phyloP scores from a whole-genome alignment of 2,888 invertebrate genomes.

The Digitonthophagus gazella region DNA sequence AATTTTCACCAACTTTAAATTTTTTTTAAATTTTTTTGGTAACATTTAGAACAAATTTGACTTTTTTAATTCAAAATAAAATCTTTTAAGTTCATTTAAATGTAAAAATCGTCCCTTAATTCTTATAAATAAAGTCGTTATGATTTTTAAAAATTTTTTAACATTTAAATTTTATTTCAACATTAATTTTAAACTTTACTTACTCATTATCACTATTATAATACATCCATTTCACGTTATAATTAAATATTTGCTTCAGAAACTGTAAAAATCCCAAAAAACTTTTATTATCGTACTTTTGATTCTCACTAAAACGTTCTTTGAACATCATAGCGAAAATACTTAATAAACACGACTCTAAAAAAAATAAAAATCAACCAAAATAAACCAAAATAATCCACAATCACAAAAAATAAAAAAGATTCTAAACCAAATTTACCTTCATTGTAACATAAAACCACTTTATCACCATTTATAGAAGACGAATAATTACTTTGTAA shows the following conservation, averaged over 20 bases:
- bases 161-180: too few relatives aligned
- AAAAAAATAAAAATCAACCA: conserved; percentile 27
- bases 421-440: too few relatives aligned
- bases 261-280: conserved; percentile 37
- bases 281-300: conserved; percentile 30
- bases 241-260: conserved; percentile 38
- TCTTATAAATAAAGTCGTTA: too few relatives aligned
- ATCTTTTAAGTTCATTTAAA: too few relatives aligned
- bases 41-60: too few relatives aligned
- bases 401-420: conserved; percentile 17
- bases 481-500: conserved; percentile 17
- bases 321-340: conserved; percentile 38
- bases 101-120: too few relatives aligned
- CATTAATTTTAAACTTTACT: too few relatives aligned
- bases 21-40: too few relatives aligned
- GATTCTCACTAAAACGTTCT: conserved; percentile 31
- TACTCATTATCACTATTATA: conserved; percentile 31
- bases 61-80: too few relatives aligned
- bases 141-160: too few relatives aligned
- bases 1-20: too few relatives aligned
- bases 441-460: conserved; percentile 37
- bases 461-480: conserved; percentile 31
- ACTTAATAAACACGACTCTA: conserved; percentile 41
- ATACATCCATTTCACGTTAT: conserved; percentile 34
- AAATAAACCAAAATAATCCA: background rate